These are phyloP conservation scores for Hydractinia echinata DNA, from an alignment of 30 jellyfish, hydroid and myxozoan species.

Conservation along the genomic window DNA sequence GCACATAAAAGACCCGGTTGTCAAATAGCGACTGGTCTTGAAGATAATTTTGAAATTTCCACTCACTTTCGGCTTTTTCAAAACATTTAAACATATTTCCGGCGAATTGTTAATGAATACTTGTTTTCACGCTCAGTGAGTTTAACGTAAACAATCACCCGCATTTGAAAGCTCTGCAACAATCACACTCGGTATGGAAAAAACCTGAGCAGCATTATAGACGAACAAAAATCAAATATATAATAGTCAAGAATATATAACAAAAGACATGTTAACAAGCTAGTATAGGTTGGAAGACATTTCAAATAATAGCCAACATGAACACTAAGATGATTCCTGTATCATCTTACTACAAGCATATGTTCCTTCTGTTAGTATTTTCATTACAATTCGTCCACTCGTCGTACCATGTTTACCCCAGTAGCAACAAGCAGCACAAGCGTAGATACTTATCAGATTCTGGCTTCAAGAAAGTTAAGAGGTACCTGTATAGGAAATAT, in stretches of 20 bases:
- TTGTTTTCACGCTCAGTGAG: slow-evolving; percentile 33
- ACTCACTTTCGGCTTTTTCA: slow-evolving; percentile 11
- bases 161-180: slow-evolving; percentile 15
- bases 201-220: too few species aligned
- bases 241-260: too few species aligned
- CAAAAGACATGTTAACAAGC: too few species aligned
- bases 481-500: slow-evolving; percentile 20
- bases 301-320: too few species aligned
- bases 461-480: slow-evolving; percentile 18
- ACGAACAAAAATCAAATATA: too few species aligned
- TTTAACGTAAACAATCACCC: slow-evolving; percentile 16
- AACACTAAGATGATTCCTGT: neutral
- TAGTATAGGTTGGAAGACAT: too few species aligned
- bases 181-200: neutral
- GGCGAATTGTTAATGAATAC: slow-evolving; percentile 1
- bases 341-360: neutral
- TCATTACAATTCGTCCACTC: neutral
- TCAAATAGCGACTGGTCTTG: too few species aligned
- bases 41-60: neutral
- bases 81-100: neutral
- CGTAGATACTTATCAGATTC: slow-evolving; percentile 29
- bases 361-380: neutral
- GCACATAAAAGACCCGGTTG: too few species aligned
- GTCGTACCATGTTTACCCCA: neutral
- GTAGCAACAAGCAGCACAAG: slow-evolving; percentile 21